Evolutionary conservation across 2,888 invertebrate genomes (phyloP).

Genomic region (Rhorus exstirpatorius): DNA sequence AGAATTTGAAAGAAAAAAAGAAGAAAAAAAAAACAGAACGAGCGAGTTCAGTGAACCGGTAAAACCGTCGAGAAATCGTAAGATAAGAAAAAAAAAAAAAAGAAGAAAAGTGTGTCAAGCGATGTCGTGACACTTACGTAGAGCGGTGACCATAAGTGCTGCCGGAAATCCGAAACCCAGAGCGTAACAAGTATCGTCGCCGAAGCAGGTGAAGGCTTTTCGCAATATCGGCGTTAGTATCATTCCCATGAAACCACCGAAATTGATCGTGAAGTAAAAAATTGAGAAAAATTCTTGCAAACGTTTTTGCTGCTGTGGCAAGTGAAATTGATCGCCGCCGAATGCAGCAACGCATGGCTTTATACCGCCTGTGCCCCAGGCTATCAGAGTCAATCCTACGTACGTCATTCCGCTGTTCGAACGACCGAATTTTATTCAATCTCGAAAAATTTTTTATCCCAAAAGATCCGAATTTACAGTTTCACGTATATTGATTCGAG

Average conservation of each 20-base stretch:
- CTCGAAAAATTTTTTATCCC: neutral
- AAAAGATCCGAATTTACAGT: no score
- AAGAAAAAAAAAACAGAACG: neutral
- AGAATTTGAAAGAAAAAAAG: neutral
- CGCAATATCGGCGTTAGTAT: conserved; percentile 91
- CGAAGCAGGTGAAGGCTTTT: conserved; percentile 89
- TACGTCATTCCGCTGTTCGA: conserved; percentile 87
- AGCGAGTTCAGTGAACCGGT: neutral
- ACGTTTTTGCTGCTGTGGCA: conserved; percentile 90
- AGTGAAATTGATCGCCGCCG: conserved; percentile 93
- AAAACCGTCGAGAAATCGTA: neutral
- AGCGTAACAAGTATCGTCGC: conserved; percentile 90
- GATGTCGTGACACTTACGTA: conserved; percentile 86
- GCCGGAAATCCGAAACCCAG: conserved; percentile 93
- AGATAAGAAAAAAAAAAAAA: conserved; percentile 3
- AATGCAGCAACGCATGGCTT: conserved; percentile 96
- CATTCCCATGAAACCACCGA: conserved; percentile 89
- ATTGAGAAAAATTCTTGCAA: conserved; percentile 92
- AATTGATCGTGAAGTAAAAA: conserved; percentile 94
- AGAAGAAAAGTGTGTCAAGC: conserved; percentile 37
- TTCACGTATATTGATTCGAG: no score
- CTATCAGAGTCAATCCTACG: conserved; percentile 89
- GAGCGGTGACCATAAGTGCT: conserved; percentile 89
- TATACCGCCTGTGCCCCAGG: conserved; percentile 93
- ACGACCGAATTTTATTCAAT: conserved; percentile 37